Percentiles rank a stretch among this genome's conserved stretches.
Evolutionary conservation across 2,888 invertebrate species (phyloP).

Genomic region (Stictocephala bisonia): DNA sequence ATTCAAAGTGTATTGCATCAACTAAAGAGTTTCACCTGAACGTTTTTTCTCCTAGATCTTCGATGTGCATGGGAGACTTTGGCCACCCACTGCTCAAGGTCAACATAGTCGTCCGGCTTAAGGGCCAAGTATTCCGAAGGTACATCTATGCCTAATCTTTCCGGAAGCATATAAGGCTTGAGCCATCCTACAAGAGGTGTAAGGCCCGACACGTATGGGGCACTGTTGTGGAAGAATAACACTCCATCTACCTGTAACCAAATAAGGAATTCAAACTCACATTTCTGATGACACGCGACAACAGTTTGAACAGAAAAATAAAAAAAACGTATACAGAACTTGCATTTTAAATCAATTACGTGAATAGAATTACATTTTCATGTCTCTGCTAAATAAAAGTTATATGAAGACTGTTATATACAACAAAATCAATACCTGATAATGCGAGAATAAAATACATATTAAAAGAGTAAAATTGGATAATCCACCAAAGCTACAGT

Average conservation of each 20-base stretch:
- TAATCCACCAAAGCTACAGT: too few species aligned
- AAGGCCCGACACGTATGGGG: conserved; percentile 80
- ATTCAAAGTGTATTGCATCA: not conserved
- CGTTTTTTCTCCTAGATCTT: not conserved
- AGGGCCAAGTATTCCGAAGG: not conserved
- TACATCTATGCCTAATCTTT: conserved; percentile 63
- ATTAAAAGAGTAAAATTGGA: too few species aligned
- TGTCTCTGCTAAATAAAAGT: too few species aligned
- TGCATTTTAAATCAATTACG: too few species aligned
- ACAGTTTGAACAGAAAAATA: too few species aligned
- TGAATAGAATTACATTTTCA: too few species aligned
- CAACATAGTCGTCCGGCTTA: not conserved
- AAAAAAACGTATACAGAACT: too few species aligned
- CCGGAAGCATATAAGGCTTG: conserved; percentile 87
- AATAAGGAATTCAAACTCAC: too few species aligned
- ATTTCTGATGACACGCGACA: too few species aligned
- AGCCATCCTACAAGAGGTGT: conserved; percentile 95
- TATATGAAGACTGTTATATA: too few species aligned
- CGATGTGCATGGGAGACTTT: not conserved
- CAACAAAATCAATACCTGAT: too few species aligned
- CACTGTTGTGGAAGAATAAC: conserved; percentile 89
- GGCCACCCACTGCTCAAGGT: conserved; percentile 20
- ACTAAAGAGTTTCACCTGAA: not conserved
- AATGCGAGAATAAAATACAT: too few species aligned
- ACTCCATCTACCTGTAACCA: conserved; percentile 81